These are phyloP conservation scores for Pseudocheirus occidentalis DNA, from an alignment of 2,797 vertebrate species.

Conservation along the genomic window DNA sequence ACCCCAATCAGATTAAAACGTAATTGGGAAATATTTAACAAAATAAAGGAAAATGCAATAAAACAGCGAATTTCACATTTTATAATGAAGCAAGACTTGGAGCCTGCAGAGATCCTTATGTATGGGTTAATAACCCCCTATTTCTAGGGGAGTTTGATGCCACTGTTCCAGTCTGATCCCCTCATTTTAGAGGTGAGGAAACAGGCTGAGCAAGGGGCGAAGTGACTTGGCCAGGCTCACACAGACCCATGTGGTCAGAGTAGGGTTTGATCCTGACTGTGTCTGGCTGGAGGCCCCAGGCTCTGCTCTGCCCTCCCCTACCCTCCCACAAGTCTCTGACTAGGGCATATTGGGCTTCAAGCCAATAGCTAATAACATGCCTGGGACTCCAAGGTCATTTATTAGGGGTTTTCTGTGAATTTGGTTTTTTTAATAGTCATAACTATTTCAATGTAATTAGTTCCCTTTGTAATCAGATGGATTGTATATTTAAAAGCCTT, in stretches of 20 bases:
- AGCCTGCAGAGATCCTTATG: neutral
- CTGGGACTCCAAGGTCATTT: neutral
- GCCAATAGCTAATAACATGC: neutral
- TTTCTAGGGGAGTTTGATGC: neutral
- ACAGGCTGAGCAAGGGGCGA: neutral
- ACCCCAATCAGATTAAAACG: neutral
- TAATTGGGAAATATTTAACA: neutral
- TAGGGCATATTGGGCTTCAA: neutral
- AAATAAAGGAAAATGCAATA: neutral
- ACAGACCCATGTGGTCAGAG: neutral
- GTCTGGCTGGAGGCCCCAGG: neutral
- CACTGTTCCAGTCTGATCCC: neutral
- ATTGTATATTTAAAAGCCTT: conserved; percentile 32
- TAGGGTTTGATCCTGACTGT: neutral
- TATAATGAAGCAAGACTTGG: neutral
- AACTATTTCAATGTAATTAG: neutral
- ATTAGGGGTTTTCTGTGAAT: neutral
- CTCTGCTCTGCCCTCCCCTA: neutral
- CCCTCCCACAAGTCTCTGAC: neutral
- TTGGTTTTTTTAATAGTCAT: neutral
- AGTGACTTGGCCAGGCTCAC: neutral
- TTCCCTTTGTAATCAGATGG: neutral
- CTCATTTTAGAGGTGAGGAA: neutral
- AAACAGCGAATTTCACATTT: neutral
- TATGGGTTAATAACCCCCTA: neutral